These are phyloP conservation scores for Amniataba percoides DNA, from an alignment of 2,797 vertebrate species.

Conservation along the genomic window DNA sequence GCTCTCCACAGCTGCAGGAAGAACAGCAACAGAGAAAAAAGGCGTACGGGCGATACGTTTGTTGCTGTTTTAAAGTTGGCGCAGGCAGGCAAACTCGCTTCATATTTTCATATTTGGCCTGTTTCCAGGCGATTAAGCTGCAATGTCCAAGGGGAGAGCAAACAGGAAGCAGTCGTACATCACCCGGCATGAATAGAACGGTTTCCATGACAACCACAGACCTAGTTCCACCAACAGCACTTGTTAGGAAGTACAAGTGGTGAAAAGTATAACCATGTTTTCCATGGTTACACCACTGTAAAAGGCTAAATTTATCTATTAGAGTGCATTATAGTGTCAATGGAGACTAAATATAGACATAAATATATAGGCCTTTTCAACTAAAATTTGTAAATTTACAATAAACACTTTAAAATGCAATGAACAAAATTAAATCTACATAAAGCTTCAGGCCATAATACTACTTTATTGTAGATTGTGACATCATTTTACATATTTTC, in stretches of 20 bases:
- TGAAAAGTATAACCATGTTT: conserved; percentile 36
- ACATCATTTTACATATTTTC: background rate
- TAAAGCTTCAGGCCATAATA: background rate
- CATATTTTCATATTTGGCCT: conserved; percentile 56
- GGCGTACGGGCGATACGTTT: background rate
- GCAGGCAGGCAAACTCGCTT: conserved; percentile 7
- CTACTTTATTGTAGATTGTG: background rate
- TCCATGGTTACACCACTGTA: conserved; percentile 24
- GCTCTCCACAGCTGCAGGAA: conserved; percentile 1
- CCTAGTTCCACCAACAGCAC: conserved; percentile 63
- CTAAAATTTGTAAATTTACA: background rate
- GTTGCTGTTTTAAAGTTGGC: conserved; percentile 18
- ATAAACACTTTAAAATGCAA: background rate
- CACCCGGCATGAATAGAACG: conserved; percentile 59
- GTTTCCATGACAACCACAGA: conserved; percentile 71
- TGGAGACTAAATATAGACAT: conserved; percentile 27
- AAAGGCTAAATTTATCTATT: conserved; percentile 14
- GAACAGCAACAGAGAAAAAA: background rate
- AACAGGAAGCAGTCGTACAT: conserved; percentile 72
- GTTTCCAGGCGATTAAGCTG: conserved; percentile 54
- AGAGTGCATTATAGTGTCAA: background rate
- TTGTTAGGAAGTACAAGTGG: conserved; percentile 47
- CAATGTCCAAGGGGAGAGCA: conserved; percentile 59
- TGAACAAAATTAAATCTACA: background rate
- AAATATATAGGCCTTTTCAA: background rate